A percentile compares a stretch with the other conserved stretches of the same genome.
These are phyloP conservation scores for Atta cephalotes DNA, from an alignment of 1,140 invertebrate genomes.

Conservation along the genomic window DNA sequence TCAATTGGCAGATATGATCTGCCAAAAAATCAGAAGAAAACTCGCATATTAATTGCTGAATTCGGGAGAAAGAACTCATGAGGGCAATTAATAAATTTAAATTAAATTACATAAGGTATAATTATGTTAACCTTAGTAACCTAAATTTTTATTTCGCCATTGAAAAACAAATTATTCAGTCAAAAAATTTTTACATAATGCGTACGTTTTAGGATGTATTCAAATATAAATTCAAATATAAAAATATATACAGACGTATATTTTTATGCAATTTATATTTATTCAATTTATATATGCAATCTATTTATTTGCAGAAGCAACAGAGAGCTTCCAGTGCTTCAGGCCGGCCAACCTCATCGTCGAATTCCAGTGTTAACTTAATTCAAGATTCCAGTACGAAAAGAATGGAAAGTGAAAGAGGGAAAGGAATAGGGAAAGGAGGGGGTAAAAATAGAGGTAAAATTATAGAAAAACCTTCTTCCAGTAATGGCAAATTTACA, in stretches of 20 bases:
- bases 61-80: not conserved
- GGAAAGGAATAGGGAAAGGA: not conserved
- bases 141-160: not conserved
- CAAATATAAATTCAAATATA: not conserved
- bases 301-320: slow-evolving; percentile 65
- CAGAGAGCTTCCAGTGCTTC: slow-evolving; percentile 57
- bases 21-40: slow-evolving; percentile 14
- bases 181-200: not conserved
- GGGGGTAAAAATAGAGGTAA: not conserved
- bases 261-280: slow-evolving; percentile 13
- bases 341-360: slow-evolving; percentile 67
- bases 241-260: not conserved
- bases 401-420: slow-evolving; percentile 73
- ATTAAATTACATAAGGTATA: slow-evolving; percentile 16
- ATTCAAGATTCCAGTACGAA: slow-evolving; percentile 61
- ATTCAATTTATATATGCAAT: slow-evolving; percentile 1
- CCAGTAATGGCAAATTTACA: not conserved
- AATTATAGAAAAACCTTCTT: slow-evolving; percentile 12
- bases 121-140: slow-evolving; percentile 31
- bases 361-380: slow-evolving; percentile 63
- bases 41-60: not conserved
- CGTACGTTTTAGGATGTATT: not conserved
- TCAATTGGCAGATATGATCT: slow-evolving; percentile 29
- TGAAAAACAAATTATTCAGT: not conserved
- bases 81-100: slow-evolving; percentile 6